phyloP scores from a whole-genome alignment of 2,797 vertebrate species.

The Thaleichthys pacificus region DNA sequence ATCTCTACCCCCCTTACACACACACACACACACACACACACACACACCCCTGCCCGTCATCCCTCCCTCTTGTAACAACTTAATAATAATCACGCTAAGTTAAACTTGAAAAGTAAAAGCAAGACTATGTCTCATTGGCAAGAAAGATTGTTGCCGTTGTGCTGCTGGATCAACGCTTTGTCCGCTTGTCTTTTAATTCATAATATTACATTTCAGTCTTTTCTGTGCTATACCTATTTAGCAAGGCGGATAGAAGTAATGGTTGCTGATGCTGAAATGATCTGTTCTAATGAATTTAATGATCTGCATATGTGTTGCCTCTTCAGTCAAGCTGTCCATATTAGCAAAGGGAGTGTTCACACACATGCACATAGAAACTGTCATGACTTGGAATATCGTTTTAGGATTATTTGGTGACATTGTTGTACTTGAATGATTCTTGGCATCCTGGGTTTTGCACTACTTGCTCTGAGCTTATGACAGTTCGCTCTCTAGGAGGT shows the following conservation, averaged over 20 bases:
- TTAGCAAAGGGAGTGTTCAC: slow-evolving; percentile 50
- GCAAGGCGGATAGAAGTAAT: slow-evolving; percentile 73
- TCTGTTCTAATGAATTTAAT: slow-evolving; percentile 73
- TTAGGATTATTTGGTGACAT: slow-evolving; percentile 44
- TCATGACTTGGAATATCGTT: slow-evolving; percentile 48
- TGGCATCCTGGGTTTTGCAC: slow-evolving; percentile 49
- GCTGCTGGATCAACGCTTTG: slow-evolving; percentile 50
- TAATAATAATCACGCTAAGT: slow-evolving; percentile 44
- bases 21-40: slow-evolving; percentile 44
- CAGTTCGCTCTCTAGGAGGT: slow-evolving; percentile 61
- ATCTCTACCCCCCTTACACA: slow-evolving; percentile 44
- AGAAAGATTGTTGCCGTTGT: slow-evolving; percentile 43
- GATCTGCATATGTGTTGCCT: slow-evolving; percentile 58
- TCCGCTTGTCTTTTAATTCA: slow-evolving; percentile 75
- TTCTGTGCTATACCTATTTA: slow-evolving; percentile 71
- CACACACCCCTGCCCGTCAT: slow-evolving; percentile 42
- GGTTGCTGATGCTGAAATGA: slow-evolving; percentile 74
- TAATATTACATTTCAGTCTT: slow-evolving; percentile 65
- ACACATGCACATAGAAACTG: slow-evolving; percentile 40
- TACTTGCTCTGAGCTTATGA: slow-evolving; percentile 65
- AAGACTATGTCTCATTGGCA: slow-evolving; percentile 42
- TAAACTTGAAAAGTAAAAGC: slow-evolving; percentile 54
- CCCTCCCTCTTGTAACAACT: slow-evolving; percentile 47
- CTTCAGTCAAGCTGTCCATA: slow-evolving; percentile 56
- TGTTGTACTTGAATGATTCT: slow-evolving; percentile 62